Base-by-base conservation (phyloP, 1,140 invertebrate genomes). In the Brachionus asplanchnoidis region DNA sequence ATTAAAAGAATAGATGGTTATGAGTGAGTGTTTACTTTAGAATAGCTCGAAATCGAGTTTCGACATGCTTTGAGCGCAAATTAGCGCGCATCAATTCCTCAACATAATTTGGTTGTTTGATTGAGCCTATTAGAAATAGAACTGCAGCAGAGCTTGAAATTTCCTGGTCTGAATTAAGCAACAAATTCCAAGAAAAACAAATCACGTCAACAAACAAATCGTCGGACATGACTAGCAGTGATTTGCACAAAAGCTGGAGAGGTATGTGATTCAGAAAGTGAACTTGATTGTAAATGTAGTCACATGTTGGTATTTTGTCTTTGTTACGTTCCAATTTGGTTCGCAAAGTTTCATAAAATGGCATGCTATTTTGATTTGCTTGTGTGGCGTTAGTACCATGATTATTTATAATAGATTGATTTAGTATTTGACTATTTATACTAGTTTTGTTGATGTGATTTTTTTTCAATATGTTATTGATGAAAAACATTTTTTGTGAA, bases 131-230 rank as follows among this genome's bases (percentile, higher is more conserved):
- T 85, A 98, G 95, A 88, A 98, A 97, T 8, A 98, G 20, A 0
- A 95, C 94, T 0, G 97, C 95, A 84, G 92, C 91, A 85, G 90
- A 88, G 66, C 91, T 88, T 46, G 90, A 89, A 26, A 92, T 85
- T 85, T 92, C 90, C 85, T 92, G 89, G 85, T 92, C 91, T 83
- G 92, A 92, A 87, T 97, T 95, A 42, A 98, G 89, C 2, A 99
- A 90, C 3, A 99, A 91, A 88, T 97, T 94, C 97, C 97, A 99
- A 3, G 95, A 94, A 5, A 97, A 93, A 0, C 94, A 93, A 66
- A 98, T 91, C 7, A 96, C 93, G 85, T 97, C 94, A 17, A 94
- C 91, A 86, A 97, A 96, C 85, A 95, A 91, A 50, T 97, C 95
- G 86, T 96, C 95, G 9, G 92, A 91, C 87, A 99, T 91, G 2